These are phyloP conservation scores for Cheilosia vulpina DNA, from an alignment of 2,888 invertebrate genomes.

Conservation along the genomic window DNA sequence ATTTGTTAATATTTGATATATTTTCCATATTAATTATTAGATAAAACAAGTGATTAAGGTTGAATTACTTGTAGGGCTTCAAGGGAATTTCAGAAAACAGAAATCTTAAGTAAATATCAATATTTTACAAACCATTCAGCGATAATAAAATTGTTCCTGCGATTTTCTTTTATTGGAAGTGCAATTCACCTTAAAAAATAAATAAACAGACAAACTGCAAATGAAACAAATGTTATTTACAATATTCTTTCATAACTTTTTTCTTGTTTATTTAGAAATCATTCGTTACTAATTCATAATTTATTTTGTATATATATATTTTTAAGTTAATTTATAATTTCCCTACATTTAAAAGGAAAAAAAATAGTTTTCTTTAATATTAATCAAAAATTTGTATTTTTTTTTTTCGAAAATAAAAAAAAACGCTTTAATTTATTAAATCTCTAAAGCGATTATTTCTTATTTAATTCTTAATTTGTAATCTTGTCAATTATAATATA, in stretches of 20 bases:
- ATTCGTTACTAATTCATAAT: constrained; percentile 60
- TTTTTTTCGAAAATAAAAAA: constrained; percentile 70
- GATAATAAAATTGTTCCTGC: neutral
- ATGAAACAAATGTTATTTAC: constrained; percentile 60
- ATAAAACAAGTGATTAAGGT: constrained; percentile 1
- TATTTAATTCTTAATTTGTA: constrained; percentile 71
- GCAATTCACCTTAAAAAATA: neutral
- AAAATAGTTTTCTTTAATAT: constrained; percentile 62
- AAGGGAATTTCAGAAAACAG: constrained; percentile 12
- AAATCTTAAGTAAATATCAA: neutral
- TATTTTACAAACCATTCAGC: too few relatives aligned
- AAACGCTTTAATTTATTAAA: constrained; percentile 75
- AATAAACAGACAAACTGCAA: constrained; percentile 22
- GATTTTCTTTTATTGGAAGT: constrained; percentile 7
- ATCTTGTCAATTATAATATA: constrained; percentile 73
- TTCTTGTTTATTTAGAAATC: constrained; percentile 65
- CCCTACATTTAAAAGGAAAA: constrained; percentile 47
- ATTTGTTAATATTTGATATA: constrained; percentile 1
- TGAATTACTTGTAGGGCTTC: constrained; percentile 30
- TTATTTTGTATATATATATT: constrained; percentile 64
- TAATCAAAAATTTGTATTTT: constrained; percentile 55
- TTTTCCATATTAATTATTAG: neutral
- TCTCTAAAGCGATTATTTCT: constrained; percentile 78
- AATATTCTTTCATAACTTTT: constrained; percentile 47
- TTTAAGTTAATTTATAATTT: constrained; percentile 53